phyloP scores from a whole-genome alignment of 1,140 invertebrate species.

The Drosophila parvula region DNA sequence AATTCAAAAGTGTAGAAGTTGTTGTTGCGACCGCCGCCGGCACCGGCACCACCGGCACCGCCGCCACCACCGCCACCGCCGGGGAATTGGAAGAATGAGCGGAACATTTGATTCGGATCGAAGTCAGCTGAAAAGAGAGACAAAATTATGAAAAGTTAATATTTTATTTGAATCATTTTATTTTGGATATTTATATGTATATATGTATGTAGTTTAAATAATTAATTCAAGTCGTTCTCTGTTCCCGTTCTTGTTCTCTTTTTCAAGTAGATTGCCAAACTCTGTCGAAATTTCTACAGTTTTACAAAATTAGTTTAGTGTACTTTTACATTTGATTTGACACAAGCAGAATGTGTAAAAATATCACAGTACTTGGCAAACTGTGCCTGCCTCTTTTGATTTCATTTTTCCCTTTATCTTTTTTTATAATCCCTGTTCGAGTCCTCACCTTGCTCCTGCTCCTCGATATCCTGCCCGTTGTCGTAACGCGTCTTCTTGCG shows the following conservation, averaged over 20 bases:
- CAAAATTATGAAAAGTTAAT: background rate
- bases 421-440: too few species aligned
- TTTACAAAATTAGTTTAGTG: background rate
- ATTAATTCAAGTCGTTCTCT: too few species aligned
- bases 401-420: too few species aligned
- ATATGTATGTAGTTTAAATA: too few species aligned
- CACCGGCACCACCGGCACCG: slow-evolving; percentile 30
- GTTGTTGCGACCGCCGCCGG: slow-evolving; percentile 42
- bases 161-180: too few species aligned
- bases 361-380: background rate
- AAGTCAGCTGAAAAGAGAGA: slow-evolving; percentile 64
- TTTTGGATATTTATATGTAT: too few species aligned
- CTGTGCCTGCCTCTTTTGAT: background rate
- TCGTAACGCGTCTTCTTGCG: slow-evolving; percentile 97
- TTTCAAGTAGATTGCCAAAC: background rate
- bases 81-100: slow-evolving; percentile 78
- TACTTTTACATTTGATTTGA: background rate
- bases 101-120: slow-evolving; percentile 83
- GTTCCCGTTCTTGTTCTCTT: too few species aligned
- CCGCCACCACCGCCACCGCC: slow-evolving; percentile 1
- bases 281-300: background rate
- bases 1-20: slow-evolving; percentile 78
- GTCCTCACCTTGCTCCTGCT: slow-evolving; percentile 76
- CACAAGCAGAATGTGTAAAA: background rate
- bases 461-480: slow-evolving; percentile 94